A percentile compares a stretch with the other conserved stretches of the same genome.
phyloP scores from a whole-genome alignment of 2,113 vertebrate species.

The Procavia capensis region DNA sequence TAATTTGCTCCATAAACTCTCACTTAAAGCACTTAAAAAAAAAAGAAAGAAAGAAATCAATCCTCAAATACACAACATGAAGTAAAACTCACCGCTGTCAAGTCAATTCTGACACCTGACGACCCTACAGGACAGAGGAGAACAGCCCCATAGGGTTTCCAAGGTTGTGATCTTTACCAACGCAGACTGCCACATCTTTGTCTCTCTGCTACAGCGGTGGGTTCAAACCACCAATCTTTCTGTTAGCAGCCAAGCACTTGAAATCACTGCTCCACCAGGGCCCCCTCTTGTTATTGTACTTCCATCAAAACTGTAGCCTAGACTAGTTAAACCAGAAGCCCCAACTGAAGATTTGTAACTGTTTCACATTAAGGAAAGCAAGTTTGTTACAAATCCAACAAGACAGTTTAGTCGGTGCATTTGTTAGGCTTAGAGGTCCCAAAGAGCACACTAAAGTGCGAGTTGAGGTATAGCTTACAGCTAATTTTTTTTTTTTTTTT shows the following conservation, averaged over 20 bases:
- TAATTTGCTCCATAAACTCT: too few species aligned
- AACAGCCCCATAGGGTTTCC: not conserved
- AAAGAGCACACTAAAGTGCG: not conserved
- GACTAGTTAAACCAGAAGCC: not conserved
- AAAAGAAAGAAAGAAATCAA: not conserved
- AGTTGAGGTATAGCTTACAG: accelerated
- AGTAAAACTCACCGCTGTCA: not conserved
- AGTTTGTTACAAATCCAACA: not conserved
- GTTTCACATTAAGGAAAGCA: slow-evolving; percentile 29
- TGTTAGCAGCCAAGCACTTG: not conserved
- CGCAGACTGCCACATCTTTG: not conserved
- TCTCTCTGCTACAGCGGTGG: not conserved
- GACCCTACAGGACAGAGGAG: not conserved
- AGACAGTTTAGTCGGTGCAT: not conserved
- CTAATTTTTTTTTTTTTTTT: too few species aligned
- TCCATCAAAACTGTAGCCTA: not conserved
- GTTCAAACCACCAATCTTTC: not conserved
- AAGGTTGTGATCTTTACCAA: not conserved
- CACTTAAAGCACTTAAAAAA: too few species aligned
- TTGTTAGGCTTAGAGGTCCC: not conserved
- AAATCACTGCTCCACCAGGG: not conserved
- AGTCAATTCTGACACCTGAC: too few species aligned
- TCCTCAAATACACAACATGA: too few species aligned
- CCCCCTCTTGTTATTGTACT: not conserved
- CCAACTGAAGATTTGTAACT: slow-evolving; percentile 38